Evolutionary conservation across 2,888 invertebrate species (phyloP).

Genomic region (Coenonympha glycerion): DNA sequence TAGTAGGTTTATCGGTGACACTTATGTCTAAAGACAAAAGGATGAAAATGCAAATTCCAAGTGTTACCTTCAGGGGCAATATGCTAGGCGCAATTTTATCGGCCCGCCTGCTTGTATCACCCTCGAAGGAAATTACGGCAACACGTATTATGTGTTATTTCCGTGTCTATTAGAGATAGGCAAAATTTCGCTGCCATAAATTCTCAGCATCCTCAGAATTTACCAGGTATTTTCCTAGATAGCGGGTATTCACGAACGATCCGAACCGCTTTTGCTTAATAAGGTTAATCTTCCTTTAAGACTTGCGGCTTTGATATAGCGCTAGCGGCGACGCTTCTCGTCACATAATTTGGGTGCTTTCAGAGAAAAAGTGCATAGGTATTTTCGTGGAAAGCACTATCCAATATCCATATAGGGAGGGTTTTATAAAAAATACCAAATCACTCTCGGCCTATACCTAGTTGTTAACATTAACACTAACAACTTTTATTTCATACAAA

Average conservation of each 20-base stretch:
- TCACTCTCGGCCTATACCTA: no score
- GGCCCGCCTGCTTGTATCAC: slow-evolving; percentile 22
- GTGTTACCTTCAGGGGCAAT: slow-evolving; percentile 5
- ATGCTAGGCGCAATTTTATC: slow-evolving; percentile 22
- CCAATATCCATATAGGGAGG: no score
- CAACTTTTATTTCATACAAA: no score
- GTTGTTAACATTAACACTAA: no score
- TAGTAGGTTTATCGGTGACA: neutral
- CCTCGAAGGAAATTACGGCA: slow-evolving; percentile 23
- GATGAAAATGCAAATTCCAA: slow-evolving; percentile 9
- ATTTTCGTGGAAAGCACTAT: neutral
- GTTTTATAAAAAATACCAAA: no score
- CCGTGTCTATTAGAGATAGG: slow-evolving; percentile 21
- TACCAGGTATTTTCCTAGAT: neutral
- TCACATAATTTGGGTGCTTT: neutral
- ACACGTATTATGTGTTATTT: slow-evolving; percentile 23
- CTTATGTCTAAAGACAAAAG: slow-evolving; percentile 9
- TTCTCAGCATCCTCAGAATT: neutral
- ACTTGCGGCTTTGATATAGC: neutral
- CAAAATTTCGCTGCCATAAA: slow-evolving; percentile 5
- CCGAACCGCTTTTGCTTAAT: neutral
- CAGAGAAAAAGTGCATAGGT: neutral
- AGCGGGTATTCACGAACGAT: neutral
- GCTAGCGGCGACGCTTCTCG: no score
- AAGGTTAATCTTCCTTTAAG: neutral